These are phyloP conservation scores for Dione juno DNA, from an alignment of 2,888 invertebrate genomes.

Conservation along the genomic window DNA sequence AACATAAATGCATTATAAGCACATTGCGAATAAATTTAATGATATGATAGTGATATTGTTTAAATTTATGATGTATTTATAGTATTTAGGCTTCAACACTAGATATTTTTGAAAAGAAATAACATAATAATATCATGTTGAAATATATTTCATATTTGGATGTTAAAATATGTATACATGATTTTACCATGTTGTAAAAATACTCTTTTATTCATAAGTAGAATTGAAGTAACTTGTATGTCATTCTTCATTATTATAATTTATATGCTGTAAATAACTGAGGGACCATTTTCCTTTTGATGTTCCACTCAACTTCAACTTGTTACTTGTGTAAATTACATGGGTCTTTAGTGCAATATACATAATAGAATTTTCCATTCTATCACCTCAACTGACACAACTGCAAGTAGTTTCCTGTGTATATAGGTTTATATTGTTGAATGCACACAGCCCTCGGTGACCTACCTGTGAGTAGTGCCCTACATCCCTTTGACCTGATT, in stretches of 20 bases:
- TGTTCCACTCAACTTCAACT: constrained; percentile 21
- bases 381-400: constrained; percentile 58
- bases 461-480: constrained; percentile 58
- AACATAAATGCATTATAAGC: background rate
- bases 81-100: background rate
- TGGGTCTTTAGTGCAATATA: constrained; percentile 53
- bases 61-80: background rate
- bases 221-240: constrained; percentile 13
- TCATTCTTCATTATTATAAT: background rate
- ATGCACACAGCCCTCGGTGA: constrained; percentile 64
- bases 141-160: background rate
- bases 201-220: constrained; percentile 5
- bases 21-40: constrained; percentile 6
- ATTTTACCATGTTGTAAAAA: background rate
- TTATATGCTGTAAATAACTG: constrained; percentile 2
- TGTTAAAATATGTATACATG: background rate
- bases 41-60: background rate
- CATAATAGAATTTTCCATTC: constrained; percentile 67
- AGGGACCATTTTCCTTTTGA: constrained; percentile 29
- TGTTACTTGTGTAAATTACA: constrained; percentile 43
- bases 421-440: constrained; percentile 59
- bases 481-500: constrained; percentile 66
- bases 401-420: constrained; percentile 51
- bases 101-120: background rate
- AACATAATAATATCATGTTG: background rate